These are phyloP conservation scores for Neogale vison DNA, from an alignment of 2,113 vertebrate genomes.

Conservation along the genomic window DNA sequence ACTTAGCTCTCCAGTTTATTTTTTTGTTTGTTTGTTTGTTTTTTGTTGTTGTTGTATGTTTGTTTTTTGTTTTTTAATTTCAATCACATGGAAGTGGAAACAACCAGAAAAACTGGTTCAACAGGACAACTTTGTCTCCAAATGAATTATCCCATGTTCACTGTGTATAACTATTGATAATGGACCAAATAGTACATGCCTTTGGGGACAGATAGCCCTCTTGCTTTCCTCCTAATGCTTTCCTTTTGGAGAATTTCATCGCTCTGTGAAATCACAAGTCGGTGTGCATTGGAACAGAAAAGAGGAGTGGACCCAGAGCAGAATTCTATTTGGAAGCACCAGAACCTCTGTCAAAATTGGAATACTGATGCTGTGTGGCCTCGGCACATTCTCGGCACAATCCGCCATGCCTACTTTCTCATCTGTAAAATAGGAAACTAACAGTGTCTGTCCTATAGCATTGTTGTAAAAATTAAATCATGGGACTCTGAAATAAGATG, in stretches of 20 bases:
- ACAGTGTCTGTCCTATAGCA: not conserved
- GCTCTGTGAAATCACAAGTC: not conserved
- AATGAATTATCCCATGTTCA: not conserved
- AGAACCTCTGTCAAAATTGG: not conserved
- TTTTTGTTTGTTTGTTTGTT: not conserved
- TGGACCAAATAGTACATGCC: not conserved
- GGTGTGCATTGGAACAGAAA: not conserved
- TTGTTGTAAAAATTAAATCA: not conserved
- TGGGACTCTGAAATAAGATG: not conserved
- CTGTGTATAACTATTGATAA: not conserved
- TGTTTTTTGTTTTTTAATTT: not conserved
- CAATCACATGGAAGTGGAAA: not conserved
- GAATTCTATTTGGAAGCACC: not conserved
- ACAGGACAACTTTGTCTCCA: not conserved
- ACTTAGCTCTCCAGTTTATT: not conserved
- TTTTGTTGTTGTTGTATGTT: too few species aligned
- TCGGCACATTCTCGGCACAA: not conserved
- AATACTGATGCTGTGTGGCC: not conserved
- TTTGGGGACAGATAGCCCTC: not conserved
- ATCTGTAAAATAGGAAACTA: not conserved
- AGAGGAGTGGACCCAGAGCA: not conserved
- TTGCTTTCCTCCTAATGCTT: not conserved
- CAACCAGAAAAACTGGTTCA: not conserved
- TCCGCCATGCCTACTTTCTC: not conserved
- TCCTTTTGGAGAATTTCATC: not conserved